These are phyloP conservation scores for Chironex yamaguchii DNA, from an alignment of 30 jellyfish, hydroid and myxozoan genomes.

Conservation along the genomic window DNA sequence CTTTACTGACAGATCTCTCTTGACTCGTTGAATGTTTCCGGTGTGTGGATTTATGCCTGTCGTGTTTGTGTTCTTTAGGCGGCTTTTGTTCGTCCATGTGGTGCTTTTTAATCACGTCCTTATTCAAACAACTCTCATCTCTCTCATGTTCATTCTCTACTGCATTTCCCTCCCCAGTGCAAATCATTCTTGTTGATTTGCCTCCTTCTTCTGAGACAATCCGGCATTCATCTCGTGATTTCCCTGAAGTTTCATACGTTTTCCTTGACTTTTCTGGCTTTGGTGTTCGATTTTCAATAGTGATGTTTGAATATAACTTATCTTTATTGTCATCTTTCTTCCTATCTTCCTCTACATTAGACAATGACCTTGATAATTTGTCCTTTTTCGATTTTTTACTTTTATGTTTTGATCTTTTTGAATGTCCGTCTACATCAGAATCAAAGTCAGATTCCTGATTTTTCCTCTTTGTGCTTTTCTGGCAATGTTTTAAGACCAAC, in stretches of 20 bases:
- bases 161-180: neutral
- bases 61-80: too few species aligned
- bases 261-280: constrained; percentile 10
- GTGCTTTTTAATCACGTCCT: neutral
- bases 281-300: neutral
- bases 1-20: too few species aligned
- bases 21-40: too few species aligned
- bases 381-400: constrained; percentile 6
- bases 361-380: neutral
- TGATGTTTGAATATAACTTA: neutral
- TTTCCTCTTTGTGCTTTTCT: neutral
- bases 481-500: neutral
- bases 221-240: neutral
- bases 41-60: too few species aligned
- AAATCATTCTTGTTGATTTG: neutral
- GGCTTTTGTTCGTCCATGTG: too few species aligned
- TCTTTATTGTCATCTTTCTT: neutral
- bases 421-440: neutral
- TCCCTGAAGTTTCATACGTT: neutral
- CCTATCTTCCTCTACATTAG: neutral
- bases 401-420: neutral
- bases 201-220: neutral
- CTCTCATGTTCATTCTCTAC: constrained; percentile 4
- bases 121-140: neutral
- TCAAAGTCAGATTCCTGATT: neutral